Evolutionary conservation across 1,140 invertebrate genomes (phyloP), one percentile per base, ranked within the genome.

Genomic region (Drosophila carrolli): DNA sequence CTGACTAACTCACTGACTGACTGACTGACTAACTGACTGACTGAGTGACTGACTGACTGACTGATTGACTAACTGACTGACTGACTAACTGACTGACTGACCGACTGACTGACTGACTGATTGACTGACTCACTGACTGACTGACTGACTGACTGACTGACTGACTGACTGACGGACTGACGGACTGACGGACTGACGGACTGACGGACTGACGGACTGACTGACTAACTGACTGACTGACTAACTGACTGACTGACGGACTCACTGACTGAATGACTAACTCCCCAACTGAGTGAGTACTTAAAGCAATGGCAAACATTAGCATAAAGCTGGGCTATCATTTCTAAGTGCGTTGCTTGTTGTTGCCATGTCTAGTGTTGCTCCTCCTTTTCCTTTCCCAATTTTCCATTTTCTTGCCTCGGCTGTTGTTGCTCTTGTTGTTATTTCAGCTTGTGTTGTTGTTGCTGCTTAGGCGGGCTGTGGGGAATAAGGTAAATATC

Each of bases 281-380:
- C 71, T 75, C 61, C 53, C 59, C 16, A 58, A 62, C 63, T 78
- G 56, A 78, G 51, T 71, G 66, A 60, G 73, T 83, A 70, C 84
- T 89, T 89, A 68, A 84, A 74, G 68, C 72, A 78, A 74, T 65
- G 61, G 77, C 77, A 80, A 78, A 80, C 83, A 89, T 88, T 89
- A 88, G 83, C 83, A 88, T 88, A 89, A 88, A 84, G 80, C 83
- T 80, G 83, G 84, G 84, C 83, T 88, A 83, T 89, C 84, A 88
- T 84, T 80, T 61, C 80, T 59, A 89, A 88, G 84, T 89, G 72
- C 76, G 80, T 83, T 86, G 73, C 43, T 61, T 68, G 56, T 55
- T 81, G 78, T 58, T 76, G 75, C 71, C 79, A 66, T 72, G 75
- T 74, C 79, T 88, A 88, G 75, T 77, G 80, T 80, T 82, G 75